Conservation (phyloP, 37 sponge, comb jelly and placozoan genomes). For the Eunapius fragilis region DNA sequence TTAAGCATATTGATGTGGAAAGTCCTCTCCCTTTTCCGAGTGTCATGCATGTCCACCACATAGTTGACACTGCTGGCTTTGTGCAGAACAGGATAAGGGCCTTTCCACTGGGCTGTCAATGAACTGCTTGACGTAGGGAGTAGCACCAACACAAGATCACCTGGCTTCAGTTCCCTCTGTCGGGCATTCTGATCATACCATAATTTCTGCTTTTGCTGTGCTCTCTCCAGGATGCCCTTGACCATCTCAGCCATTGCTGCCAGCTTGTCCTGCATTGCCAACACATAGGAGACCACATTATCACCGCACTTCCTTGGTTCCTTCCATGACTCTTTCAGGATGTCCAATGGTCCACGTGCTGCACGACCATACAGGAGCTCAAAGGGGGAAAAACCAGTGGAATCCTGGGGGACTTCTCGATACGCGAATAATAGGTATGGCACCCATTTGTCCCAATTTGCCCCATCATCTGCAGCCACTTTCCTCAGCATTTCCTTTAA, state of each 20-base stretch:
- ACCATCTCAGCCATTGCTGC: too few species aligned
- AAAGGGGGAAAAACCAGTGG: constrained; percentile 46
- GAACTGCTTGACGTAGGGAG: constrained; percentile 28
- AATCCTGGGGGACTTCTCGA: constrained; percentile 38
- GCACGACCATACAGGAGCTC: constrained; percentile 23
- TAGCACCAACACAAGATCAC: constrained; percentile 64
- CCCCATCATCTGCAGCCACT: not conserved
- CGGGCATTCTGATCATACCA: constrained; percentile 11
- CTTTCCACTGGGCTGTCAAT: constrained; percentile 41
- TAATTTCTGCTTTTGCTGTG: not conserved
- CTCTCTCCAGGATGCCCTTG: not conserved
- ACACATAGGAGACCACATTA: too few species aligned
- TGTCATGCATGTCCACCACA: constrained; percentile 31
- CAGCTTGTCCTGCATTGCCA: too few species aligned
- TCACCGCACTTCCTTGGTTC: too few species aligned
- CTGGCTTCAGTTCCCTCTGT: constrained; percentile 21
- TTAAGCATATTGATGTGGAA: constrained; percentile 49
- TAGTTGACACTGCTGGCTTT: constrained; percentile 23
- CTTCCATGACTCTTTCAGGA: constrained; percentile 32
- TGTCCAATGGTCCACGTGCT: constrained; percentile 37
- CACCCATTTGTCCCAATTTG: constrained; percentile 25
- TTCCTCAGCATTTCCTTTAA: constrained; percentile 34
- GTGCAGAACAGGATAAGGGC: not conserved
- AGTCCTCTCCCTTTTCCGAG: constrained; percentile 6
- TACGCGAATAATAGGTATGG: constrained; percentile 36